Percentiles rank a stretch among this genome's conserved stretches.
Conservation (phyloP, 2,113 vertebrate species). For the Actinemys pallida region DNA sequence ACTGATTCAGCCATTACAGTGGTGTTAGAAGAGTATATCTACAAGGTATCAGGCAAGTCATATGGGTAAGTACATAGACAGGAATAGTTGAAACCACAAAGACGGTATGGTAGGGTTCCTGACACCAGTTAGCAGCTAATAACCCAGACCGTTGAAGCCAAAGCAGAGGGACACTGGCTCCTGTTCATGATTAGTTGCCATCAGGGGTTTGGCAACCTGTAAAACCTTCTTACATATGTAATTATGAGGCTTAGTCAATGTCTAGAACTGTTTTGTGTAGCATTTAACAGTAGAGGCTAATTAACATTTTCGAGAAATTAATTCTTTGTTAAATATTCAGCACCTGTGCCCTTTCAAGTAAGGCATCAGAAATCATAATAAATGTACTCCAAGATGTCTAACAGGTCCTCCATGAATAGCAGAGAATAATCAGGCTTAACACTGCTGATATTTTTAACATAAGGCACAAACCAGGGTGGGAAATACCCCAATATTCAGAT, state of each 20-base stretch:
- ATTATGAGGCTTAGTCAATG: not conserved
- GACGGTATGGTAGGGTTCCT: not conserved
- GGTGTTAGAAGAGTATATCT: not conserved
- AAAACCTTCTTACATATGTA: not conserved
- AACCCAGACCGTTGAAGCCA: not conserved
- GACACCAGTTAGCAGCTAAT: not conserved
- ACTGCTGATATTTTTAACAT: not conserved
- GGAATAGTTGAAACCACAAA: not conserved
- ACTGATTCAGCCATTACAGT: not conserved
- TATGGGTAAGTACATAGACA: not conserved
- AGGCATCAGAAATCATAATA: not conserved
- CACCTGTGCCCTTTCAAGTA: not conserved
- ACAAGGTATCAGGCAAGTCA: not conserved
- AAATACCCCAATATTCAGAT: not conserved
- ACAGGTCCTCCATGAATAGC: not conserved
- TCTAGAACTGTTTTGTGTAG: conserved; percentile 11
- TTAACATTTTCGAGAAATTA: not conserved
- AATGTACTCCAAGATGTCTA: not conserved
- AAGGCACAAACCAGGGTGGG: not conserved
- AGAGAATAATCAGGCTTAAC: not conserved
- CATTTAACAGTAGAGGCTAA: not conserved
- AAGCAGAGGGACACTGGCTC: not conserved
- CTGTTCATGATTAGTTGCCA: not conserved
- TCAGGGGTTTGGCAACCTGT: not conserved
- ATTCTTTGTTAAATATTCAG: conserved; percentile 39